Base-by-base conservation (phyloP, 1,140 invertebrate genomes). In the Gryllus bimaculatus region DNA sequence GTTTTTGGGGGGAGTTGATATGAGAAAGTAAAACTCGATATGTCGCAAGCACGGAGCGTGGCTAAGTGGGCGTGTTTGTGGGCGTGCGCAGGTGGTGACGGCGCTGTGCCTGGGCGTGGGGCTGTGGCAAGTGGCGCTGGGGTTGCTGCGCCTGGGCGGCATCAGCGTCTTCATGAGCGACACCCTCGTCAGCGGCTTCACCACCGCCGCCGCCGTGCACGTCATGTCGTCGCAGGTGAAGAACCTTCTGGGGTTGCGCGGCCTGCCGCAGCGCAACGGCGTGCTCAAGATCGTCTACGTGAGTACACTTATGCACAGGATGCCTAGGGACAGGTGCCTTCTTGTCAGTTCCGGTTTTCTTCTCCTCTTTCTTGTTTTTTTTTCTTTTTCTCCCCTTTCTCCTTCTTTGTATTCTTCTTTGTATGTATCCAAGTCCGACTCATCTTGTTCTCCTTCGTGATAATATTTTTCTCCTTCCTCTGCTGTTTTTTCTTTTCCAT, bases 171-270 rank as follows among this genome's bases (percentile, higher is more conserved):
- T 90, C 75, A 84, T 91, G 75, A 89, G 88, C 7, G 88, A 90
- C 80, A 88, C 89, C 18, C 85, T 91, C 81, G 87, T 90, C 48
- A 87, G 86, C 66, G 89, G 89, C 8, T 90, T 90, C 82, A 90
- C 89, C 6, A 89, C 89, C 0, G 89, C 88, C 13, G 88, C 89
- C 39, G 88, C 89, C 0, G 81, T 90, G 12, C 89, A 90, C 81
- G 89, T 91, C 15, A 83, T 89, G 26, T 88, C 87, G 5, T 90
- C 89, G 77, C 90, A 91, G 83, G 78, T 90, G 13, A 87, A 88
- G 79, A 85, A 87, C 77, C 83, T 90, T 74, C 82, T 90, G 76
- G 90, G 90, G 4, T 78, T 90, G 6, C 78, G 77, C 3, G 76
- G 85, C 8, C 78, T 77, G 18, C 82, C 74, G n/a, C 74, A 48